Evolutionary conservation across 2,888 invertebrate species (phyloP).

Genomic region (Cataglyphis albicans): DNA sequence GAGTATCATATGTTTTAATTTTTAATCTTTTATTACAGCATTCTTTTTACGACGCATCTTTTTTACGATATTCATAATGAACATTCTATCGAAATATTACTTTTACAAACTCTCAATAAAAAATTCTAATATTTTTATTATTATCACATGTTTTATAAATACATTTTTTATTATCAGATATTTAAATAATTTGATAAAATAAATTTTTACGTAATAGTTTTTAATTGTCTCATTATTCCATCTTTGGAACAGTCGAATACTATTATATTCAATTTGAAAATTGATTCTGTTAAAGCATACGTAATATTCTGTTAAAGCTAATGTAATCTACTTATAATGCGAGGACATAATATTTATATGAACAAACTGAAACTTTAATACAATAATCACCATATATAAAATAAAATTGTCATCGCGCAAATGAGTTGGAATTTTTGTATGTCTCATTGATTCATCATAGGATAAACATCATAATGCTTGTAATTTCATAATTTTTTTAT

Average conservation of each 20-base stretch:
- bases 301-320: no score
- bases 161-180: not conserved
- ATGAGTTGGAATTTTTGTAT: not conserved
- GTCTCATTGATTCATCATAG: conserved; percentile 3
- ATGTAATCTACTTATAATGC: no score
- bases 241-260: not conserved
- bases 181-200: not conserved
- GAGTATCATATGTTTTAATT: not conserved
- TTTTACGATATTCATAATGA: not conserved
- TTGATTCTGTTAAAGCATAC: not conserved
- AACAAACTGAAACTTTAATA: not conserved
- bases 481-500: not conserved
- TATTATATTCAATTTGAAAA: not conserved
- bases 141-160: not conserved
- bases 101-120: not conserved
- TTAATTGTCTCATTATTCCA: not conserved
- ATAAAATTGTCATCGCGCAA: conserved; percentile 6
- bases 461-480: not conserved
- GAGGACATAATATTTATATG: not conserved
- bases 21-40: not conserved
- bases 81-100: not conserved
- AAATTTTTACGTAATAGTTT: not conserved
- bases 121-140: not conserved
- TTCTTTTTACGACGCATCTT: not conserved
- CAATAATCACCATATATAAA: conserved; percentile 27